These are phyloP conservation scores for Seira ritae DNA, from an alignment of 2,888 invertebrate species.

Conservation along the genomic window DNA sequence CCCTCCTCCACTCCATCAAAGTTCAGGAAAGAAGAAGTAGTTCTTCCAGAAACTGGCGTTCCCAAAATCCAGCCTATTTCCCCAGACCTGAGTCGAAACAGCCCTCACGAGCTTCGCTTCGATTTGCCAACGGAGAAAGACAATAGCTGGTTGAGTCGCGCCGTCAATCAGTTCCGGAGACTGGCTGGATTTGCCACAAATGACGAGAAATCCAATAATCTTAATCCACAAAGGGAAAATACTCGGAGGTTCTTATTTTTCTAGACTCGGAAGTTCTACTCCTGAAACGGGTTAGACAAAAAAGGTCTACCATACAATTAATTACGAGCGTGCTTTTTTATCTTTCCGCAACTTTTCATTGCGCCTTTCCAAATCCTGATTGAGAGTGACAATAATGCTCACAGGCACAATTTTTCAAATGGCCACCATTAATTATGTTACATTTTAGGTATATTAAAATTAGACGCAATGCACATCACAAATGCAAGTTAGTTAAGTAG, in stretches of 20 bases:
- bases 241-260: constrained; percentile 46
- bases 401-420: background rate
- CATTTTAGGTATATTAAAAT: too few species aligned
- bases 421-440: too few species aligned
- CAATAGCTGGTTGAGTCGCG: constrained; percentile 41
- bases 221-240: background rate
- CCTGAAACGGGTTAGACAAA: background rate
- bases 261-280: constrained; percentile 9
- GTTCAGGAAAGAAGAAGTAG: background rate
- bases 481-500: background rate
- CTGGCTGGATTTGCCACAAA: constrained; percentile 21
- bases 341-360: background rate
- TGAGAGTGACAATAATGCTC: background rate
- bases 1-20: background rate
- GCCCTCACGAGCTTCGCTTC: constrained; percentile 36
- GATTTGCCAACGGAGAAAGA: constrained; percentile 52
- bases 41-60: constrained; percentile 50
- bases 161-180: constrained; percentile 40
- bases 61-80: constrained; percentile 61
- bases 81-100: constrained; percentile 38
- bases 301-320: too few species aligned
- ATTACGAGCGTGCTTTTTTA: background rate
- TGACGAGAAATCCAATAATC: background rate
- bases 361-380: background rate
- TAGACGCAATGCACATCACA: background rate